Base-by-base conservation (phyloP, 2,888 invertebrate species). In the Oasisia sp. region DNA sequence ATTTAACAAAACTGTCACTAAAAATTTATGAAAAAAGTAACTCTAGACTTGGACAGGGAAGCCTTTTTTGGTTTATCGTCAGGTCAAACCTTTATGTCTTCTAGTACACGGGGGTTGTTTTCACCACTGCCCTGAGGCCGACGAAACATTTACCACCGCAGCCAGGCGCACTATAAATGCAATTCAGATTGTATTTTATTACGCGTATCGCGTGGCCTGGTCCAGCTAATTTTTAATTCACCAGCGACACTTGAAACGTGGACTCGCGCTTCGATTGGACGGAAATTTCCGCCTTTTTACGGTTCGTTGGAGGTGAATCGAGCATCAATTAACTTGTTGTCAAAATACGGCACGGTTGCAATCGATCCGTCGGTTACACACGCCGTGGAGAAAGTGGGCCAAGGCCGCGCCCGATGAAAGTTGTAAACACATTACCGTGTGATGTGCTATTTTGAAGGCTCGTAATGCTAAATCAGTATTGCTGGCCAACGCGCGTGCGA, bases 341-440 rank as follows among this genome's bases (percentile, higher is more conserved):
- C 74, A 74, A 74, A 74, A 74, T 74, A 74, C 19, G 74, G 74
- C 74, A 74, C 74, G 74, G 74, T 74, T 74, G 27, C 74, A 74
- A 74, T 74, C 74, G 74, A 74, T 74, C 74, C 27, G 27, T 74
- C 74, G 1, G 74, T 74, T 74, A 74, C 74, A 74, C 74, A 74
- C 74, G 74, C 74, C 74, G 74, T 27, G 74, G 74, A 19, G 74
- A 74, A 74, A 74, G 74, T 74, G 27, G 19, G 74, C 74, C 74
- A 74, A 74, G 74, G 74, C n/a, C 27, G n/a, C 27, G 74, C n/a
- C 74, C 74, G 19, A 27, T n/a, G 74, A 74, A 74, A 19, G 74
- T 74, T 74, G 74, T 74, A 74, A 74, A 74, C 74, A 74, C 74
- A 27, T 74, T 74, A 74, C 74, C 74, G n/a, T 74, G 27, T 5